Percentiles rank a stretch among this genome's conserved stretches.
phyloP scores from a whole-genome alignment of 2,797 vertebrate genomes.

The Neosilurus hyrtlii region DNA sequence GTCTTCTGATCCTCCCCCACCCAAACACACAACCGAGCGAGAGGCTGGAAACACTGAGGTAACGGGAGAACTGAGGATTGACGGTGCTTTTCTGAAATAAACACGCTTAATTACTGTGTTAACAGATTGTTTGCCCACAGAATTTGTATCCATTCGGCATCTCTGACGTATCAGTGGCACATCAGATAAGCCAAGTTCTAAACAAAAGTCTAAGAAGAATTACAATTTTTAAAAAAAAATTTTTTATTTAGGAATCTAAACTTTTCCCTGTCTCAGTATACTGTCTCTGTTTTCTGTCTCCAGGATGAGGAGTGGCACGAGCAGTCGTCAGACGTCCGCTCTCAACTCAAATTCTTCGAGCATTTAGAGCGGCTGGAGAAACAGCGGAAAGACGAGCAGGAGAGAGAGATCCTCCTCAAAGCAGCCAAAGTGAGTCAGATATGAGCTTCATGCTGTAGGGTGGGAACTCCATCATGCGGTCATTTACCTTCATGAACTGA shows the following conservation, averaged over 20 bases:
- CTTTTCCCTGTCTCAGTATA: conserved; percentile 20
- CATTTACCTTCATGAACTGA: too few relatives aligned
- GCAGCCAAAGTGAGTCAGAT: conserved; percentile 79
- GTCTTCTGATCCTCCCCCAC: conserved; percentile 66
- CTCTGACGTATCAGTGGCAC: conserved; percentile 11
- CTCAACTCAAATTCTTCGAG: conserved; percentile 86
- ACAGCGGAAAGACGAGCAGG: conserved; percentile 86
- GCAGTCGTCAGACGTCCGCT: conserved; percentile 81
- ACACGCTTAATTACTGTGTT: conserved; percentile 69
- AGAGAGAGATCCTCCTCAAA: conserved; percentile 86
- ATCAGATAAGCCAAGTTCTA: conserved; percentile 40
- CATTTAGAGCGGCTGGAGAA: conserved; percentile 87
- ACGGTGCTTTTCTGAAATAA: conserved; percentile 60
- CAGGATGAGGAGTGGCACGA: conserved; percentile 83
- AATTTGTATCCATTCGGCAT: conserved; percentile 60
- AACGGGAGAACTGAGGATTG: conserved; percentile 47
- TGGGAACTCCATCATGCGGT: not conserved
- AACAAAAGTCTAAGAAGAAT: conserved; percentile 46
- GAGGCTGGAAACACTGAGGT: conserved; percentile 45
- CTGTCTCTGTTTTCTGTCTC: conserved; percentile 24
- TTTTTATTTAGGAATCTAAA: conserved; percentile 39
- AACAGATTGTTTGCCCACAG: conserved; percentile 70
- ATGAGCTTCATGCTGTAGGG: not conserved
- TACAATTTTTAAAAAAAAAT: conserved; percentile 34
- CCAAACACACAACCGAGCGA: not conserved